These are phyloP conservation scores for Epinotia ramella DNA, from an alignment of 2,888 invertebrate species.

Conservation along the genomic window DNA sequence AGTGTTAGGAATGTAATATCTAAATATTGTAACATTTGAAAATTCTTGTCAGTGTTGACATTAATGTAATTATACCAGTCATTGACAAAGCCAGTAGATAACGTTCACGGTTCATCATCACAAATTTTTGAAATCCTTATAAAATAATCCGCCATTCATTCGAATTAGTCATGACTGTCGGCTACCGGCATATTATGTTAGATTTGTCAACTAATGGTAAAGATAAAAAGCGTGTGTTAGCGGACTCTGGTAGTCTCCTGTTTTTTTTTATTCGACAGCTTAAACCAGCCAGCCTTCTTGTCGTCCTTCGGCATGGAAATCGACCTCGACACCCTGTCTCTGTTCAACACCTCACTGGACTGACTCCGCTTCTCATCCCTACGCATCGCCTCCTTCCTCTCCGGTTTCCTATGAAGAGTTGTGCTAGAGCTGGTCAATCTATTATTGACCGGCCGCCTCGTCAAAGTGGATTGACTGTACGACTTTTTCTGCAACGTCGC, in stretches of 20 bases:
- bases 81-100: background rate
- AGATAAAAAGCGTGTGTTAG: conserved; percentile 51
- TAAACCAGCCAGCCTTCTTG: conserved; percentile 91
- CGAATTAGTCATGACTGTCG: too few relatives aligned
- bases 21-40: conserved; percentile 4
- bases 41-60: conserved; percentile 24
- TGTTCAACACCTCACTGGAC: conserved; percentile 87
- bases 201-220: background rate
- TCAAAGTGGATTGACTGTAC: conserved; percentile 77
- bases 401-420: conserved; percentile 76
- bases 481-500: conserved; percentile 78
- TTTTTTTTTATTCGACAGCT: conserved; percentile 82
- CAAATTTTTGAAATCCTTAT: too few relatives aligned
- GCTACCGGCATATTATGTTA: background rate
- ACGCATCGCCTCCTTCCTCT: conserved; percentile 72
- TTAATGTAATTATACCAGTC: conserved; percentile 9
- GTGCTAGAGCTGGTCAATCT: conserved; percentile 74
- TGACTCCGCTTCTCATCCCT: conserved; percentile 82
- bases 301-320: conserved; percentile 90
- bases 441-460: conserved; percentile 66
- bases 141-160: too few relatives aligned
- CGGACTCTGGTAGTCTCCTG: conserved; percentile 77
- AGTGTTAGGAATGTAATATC: conserved; percentile 22
- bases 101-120: too few relatives aligned
- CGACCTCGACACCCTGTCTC: conserved; percentile 85